Evolutionary conservation across 2,888 invertebrate genomes (phyloP), one percentile per base, ranked within the genome.

Genomic region (Agrotis ipsilon): DNA sequence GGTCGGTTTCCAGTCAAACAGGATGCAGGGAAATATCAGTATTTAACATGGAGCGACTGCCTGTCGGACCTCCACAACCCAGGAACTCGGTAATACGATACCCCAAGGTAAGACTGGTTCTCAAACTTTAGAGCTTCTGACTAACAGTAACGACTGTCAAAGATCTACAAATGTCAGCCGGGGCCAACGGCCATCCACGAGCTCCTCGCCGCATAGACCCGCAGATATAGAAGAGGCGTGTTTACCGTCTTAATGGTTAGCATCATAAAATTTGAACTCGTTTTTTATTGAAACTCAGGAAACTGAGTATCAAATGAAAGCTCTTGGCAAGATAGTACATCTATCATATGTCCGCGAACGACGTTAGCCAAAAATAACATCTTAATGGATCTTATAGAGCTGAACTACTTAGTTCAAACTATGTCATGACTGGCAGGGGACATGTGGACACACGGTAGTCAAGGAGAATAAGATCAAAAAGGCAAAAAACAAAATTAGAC

Each of bases 361-460:
- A 60, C 18, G 49, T 49, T 39, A 46, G 46, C 72, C 72, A 78
- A 72, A 61, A 78, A 48, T 78, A 71, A 60, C 72, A 51, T 57
- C 14, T 18, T 49, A 57, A 61, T 61, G 60, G 60, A 55, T 55
- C 14, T 19, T 19, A 18, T 14, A 49, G 48, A 24, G 57, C 7
- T 48, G 7, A 60, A 68, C 1, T 32, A 55, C n/a, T 32, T 45
- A 55, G 0, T 59, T 49, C 0, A 71, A 74, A 74, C 19, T 55
- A 39, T 55, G 49, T 46, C 45, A 55, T 51, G 39, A 49, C 51
- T 60, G 16, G 16, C 32, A 16, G 4, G 14, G 27, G 45, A n/a
- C 24, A 46, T 21, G 32, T n/a, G 18, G 21, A 14, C 18, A 27
- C 2, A n/a, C 16, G 55, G 45, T 49, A n/a, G n/a, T 14, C 14